These are phyloP conservation scores for Myotis findleyi DNA, from an alignment of 2,797 vertebrate genomes.

Conservation along the genomic window DNA sequence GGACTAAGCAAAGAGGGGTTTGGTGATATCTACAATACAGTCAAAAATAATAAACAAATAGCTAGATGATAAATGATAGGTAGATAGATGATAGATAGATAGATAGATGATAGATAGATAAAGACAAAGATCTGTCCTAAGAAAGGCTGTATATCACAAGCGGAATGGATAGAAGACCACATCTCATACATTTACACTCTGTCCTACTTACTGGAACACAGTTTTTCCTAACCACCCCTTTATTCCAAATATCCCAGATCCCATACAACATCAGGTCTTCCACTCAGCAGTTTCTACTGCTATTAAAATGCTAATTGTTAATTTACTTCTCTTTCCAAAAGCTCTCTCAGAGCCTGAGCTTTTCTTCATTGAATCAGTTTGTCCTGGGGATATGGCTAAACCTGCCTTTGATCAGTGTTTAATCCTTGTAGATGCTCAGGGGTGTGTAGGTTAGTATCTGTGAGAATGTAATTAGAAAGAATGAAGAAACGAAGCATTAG, in stretches of 20 bases:
- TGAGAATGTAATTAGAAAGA: constrained; percentile 84
- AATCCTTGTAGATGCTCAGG: constrained; percentile 87
- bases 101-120: neutral
- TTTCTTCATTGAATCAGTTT: constrained; percentile 88
- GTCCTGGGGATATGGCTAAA: constrained; percentile 91
- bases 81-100: neutral
- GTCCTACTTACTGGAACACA: neutral
- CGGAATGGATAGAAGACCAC: constrained; percentile 65
- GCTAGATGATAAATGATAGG: neutral
- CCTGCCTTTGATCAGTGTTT: constrained; percentile 92
- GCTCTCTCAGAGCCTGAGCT: constrained; percentile 80
- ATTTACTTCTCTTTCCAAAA: constrained; percentile 86
- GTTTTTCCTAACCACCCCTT: neutral
- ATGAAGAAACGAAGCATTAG: constrained; percentile 59
- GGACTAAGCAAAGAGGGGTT: constrained; percentile 50
- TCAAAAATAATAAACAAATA: neutral
- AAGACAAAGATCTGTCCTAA: constrained; percentile 57
- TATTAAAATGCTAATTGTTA: constrained; percentile 83
- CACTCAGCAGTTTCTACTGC: constrained; percentile 63
- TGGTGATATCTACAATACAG: neutral
- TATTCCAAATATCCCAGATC: neutral
- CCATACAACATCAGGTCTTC: constrained; percentile 57
- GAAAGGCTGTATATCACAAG: constrained; percentile 67
- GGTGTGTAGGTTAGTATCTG: constrained; percentile 84
- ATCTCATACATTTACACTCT: constrained; percentile 52